A percentile compares a stretch with the other conserved stretches of the same genome.
These are phyloP conservation scores for Platynereis dumerilii DNA, from an alignment of 2,888 invertebrate genomes.

Conservation along the genomic window DNA sequence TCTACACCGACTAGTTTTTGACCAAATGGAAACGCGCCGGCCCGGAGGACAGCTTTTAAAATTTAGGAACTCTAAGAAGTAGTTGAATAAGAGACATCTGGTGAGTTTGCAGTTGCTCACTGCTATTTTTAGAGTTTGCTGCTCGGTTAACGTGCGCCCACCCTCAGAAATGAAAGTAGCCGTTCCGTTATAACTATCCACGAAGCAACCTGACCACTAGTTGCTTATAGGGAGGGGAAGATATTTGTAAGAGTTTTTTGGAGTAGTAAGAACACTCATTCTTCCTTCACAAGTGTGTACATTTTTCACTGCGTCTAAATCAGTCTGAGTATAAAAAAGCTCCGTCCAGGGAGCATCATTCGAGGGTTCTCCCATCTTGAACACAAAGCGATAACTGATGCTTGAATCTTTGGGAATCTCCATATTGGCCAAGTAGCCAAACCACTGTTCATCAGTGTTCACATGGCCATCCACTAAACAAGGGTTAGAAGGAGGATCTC, in stretches of 20 bases:
- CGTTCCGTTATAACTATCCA: slow-evolving; percentile 21
- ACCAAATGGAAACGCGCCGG: no score
- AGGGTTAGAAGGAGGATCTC: slow-evolving; percentile 4
- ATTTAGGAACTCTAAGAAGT: slow-evolving; percentile 22
- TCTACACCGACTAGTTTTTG: no score
- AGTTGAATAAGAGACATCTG: slow-evolving; percentile 12
- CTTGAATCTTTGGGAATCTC: slow-evolving; percentile 15
- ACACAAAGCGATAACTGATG: slow-evolving; percentile 22
- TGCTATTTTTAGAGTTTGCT: slow-evolving; percentile 17
- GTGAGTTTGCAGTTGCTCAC: slow-evolving; percentile 13
- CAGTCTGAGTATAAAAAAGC: slow-evolving; percentile 16
- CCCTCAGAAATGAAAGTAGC: slow-evolving; percentile 19
- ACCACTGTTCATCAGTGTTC: slow-evolving; percentile 20
- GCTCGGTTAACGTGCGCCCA: slow-evolving; percentile 11
- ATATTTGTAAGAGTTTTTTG: slow-evolving; percentile 13
- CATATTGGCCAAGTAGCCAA: slow-evolving; percentile 22
- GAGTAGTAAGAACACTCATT: slow-evolving; percentile 1
- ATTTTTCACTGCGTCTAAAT: neutral
- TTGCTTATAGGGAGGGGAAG: slow-evolving; percentile 20
- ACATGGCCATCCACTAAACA: slow-evolving; percentile 19
- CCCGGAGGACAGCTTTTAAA: slow-evolving; percentile 8
- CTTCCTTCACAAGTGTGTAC: slow-evolving; percentile 7
- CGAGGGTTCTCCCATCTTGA: slow-evolving; percentile 18
- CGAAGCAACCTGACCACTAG: slow-evolving; percentile 17
- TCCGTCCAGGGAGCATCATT: slow-evolving; percentile 16